A percentile compares a stretch with the other conserved stretches of the same genome.
Evolutionary conservation across 53 echinoderm and acorn worm species (phyloP).

Genomic region (Temnopleurus reevesii): DNA sequence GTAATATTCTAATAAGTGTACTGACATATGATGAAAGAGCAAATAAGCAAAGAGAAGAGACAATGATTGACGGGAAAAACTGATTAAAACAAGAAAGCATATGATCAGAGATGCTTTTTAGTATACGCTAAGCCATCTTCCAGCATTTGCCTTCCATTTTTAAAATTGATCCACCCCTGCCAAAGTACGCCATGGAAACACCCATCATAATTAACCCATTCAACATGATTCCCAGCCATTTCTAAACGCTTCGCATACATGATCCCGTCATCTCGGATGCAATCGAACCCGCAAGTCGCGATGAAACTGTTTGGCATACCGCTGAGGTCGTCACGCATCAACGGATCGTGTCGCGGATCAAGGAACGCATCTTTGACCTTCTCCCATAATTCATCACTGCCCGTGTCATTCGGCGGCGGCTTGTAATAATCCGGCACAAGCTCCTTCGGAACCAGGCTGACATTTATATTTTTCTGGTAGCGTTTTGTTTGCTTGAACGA

Average conservation of each 20-base stretch:
- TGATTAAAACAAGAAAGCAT: neutral
- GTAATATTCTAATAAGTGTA: too few species aligned
- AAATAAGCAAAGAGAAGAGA: too few species aligned
- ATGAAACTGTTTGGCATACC: conserved; percentile 50
- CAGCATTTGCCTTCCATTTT: conserved; percentile 26
- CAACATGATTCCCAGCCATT: conserved; percentile 50
- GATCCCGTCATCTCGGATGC: conserved; percentile 66
- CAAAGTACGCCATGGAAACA: conserved; percentile 58
- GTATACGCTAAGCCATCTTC: neutral
- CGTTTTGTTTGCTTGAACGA: conserved; percentile 26
- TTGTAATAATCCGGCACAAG: conserved; percentile 46
- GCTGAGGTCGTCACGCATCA: conserved; percentile 47
- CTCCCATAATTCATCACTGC: conserved; percentile 39
- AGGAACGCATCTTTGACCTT: conserved; percentile 9
- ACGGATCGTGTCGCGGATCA: conserved; percentile 45
- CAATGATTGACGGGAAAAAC: too few species aligned
- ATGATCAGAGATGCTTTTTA: neutral
- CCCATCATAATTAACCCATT: conserved; percentile 58
- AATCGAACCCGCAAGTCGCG: conserved; percentile 61
- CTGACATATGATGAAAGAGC: too few species aligned
- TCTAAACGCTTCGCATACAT: conserved; percentile 56
- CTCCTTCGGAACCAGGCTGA: conserved; percentile 49
- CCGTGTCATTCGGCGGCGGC: conserved; percentile 30
- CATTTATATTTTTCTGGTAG: conserved; percentile 36
- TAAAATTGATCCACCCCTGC: conserved; percentile 57